Evolutionary conservation across 2,797 vertebrate genomes (phyloP).

Genomic region (Coluber constrictor): DNA sequence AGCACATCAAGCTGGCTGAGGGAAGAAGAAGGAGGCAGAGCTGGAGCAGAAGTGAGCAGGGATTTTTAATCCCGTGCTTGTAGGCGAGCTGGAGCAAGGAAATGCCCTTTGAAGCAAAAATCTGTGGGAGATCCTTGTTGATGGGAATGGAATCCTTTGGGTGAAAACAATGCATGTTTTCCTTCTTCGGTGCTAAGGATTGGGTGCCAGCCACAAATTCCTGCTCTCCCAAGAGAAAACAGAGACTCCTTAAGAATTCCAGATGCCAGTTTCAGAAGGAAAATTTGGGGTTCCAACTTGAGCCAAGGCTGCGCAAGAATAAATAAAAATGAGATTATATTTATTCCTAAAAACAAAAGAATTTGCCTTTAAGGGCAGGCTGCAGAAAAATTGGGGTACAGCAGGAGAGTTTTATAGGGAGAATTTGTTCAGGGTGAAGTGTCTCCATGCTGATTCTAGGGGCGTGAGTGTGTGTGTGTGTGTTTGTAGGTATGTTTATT

Average conservation of each 20-base stretch:
- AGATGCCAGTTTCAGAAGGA: not conserved
- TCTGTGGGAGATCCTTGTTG: conserved; percentile 61
- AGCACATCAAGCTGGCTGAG: not conserved
- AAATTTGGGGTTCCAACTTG: too few species aligned
- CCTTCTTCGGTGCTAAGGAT: conserved; percentile 14
- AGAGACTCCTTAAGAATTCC: rapidly evolving
- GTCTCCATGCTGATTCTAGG: too few species aligned
- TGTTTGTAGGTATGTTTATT: too few species aligned
- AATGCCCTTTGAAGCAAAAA: conserved; percentile 55
- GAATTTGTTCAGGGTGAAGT: too few species aligned
- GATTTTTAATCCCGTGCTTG: conserved; percentile 66
- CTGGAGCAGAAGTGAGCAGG: conserved; percentile 47
- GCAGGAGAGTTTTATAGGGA: too few species aligned
- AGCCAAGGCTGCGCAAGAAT: too few species aligned
- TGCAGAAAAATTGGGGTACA: too few species aligned
- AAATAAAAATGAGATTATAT: too few species aligned
- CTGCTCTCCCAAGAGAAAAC: conserved; percentile 36
- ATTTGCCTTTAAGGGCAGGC: too few species aligned
- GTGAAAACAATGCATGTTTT: conserved; percentile 58
- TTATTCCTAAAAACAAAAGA: too few species aligned
- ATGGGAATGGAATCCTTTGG: conserved; percentile 58
- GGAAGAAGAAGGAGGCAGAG: not conserved
- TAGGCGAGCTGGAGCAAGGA: conserved; percentile 73
- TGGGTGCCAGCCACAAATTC: conserved; percentile 47
- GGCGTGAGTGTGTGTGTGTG: too few species aligned